Percentiles rank a stretch among this genome's conserved stretches.
These are phyloP conservation scores for Rhynchophorus ferrugineus DNA, from an alignment of 1,140 invertebrate genomes.

Conservation along the genomic window DNA sequence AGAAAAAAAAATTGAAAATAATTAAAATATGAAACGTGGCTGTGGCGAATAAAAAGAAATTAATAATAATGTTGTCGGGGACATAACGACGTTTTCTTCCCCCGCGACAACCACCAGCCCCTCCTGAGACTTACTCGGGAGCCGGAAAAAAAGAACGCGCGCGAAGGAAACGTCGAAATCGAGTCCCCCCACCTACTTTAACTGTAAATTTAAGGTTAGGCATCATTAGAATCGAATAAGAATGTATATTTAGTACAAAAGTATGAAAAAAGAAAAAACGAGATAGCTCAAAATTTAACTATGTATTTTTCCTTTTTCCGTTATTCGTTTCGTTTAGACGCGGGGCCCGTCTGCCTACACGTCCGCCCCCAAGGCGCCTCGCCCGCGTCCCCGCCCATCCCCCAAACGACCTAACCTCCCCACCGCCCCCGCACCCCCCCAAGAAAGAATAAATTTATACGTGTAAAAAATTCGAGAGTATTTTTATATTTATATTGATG, in stretches of 20 bases:
- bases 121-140: too few species aligned
- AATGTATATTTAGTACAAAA: slow-evolving; percentile 46
- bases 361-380: too few species aligned
- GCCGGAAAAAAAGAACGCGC: too few species aligned
- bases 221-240: slow-evolving; percentile 44
- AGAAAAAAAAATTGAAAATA: slow-evolving; percentile 7
- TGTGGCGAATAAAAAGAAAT: slow-evolving; percentile 21
- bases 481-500: slow-evolving; percentile 46
- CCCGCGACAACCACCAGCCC: too few species aligned
- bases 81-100: slow-evolving; percentile 38
- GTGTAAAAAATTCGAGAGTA: slow-evolving; percentile 43
- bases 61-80: slow-evolving; percentile 34
- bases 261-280: slow-evolving; percentile 37
- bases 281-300: slow-evolving; percentile 44
- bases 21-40: slow-evolving; percentile 16
- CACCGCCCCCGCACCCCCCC: slow-evolving; percentile 18
- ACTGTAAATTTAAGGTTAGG: slow-evolving; percentile 40
- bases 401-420: slow-evolving; percentile 14
- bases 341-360: too few species aligned
- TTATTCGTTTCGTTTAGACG: too few species aligned
- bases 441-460: slow-evolving; percentile 36
- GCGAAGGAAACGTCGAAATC: too few species aligned
- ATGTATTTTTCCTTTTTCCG: slow-evolving; percentile 19
- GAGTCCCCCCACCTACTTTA: slow-evolving; percentile 2
- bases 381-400: slow-evolving; percentile 18